Evolutionary conservation across 2,113 vertebrate species (phyloP), one percentile per base, ranked within the genome.

Genomic region (Danionella cerebrum): DNA sequence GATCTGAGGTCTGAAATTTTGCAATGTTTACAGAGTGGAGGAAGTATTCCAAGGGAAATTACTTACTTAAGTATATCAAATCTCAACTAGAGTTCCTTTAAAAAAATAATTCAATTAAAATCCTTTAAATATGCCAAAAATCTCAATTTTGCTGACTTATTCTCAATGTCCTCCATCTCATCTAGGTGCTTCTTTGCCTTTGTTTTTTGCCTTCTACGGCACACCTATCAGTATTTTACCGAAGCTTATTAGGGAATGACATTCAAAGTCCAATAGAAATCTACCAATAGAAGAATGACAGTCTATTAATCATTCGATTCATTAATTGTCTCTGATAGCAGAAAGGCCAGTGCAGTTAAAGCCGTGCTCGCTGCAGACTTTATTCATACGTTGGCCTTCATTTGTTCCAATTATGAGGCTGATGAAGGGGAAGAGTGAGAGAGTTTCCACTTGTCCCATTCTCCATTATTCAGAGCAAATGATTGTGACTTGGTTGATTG

Each of bases 401-500:
- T 86, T 86, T 83, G 83, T 78, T 76, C 70, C 69, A 67, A 78
- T 83, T 81, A 79, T 82, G 51, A 35, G 39, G 72, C 69, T 74
- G 39, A 3, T 79, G 64, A 53, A 21, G 55, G 21, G 18, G 58
- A 45, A 21, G 39, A 44, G n/a, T 39, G 62, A 14, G 44, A 25
- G 36, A 5, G 38, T 29, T 39, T 14, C 36, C 75, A 74, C 83
- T 84, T 82, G 79, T 80, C 75, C 74, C 35, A 72, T 75, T 75
- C 72, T 70, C 60, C 60, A 77, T 80, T 81, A 72, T 80, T 87
- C 71, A 78, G 73, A 38, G 81, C 75, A 80, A 79, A 64, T 79
- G 69, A 84, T 83, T 77, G 75, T 68, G 73, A 73, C 85, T 84
- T 84, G 84, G 85, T 85, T 73, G 66, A 83, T 72, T 42, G 70